phyloP scores from a whole-genome alignment of 2,113 vertebrate species.

The Chionomys nivalis region DNA sequence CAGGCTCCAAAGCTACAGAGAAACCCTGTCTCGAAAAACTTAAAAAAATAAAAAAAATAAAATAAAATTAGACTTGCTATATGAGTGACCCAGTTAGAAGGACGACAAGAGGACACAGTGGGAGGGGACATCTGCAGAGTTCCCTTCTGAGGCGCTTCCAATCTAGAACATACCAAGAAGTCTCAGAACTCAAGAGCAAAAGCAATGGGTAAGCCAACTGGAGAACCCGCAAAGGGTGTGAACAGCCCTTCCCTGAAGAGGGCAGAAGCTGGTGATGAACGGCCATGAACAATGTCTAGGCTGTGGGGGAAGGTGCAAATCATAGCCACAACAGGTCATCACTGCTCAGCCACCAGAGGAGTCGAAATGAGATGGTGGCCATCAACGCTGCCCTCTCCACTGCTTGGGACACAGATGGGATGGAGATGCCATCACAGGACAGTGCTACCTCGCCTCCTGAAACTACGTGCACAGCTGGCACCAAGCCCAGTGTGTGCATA shows the following conservation, averaged over 20 bases:
- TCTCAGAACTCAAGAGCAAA: not conserved
- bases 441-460: not conserved
- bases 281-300: not conserved
- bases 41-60: too few species aligned
- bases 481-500: not conserved
- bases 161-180: not conserved
- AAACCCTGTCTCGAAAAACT: too few species aligned
- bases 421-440: too few species aligned
- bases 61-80: not conserved
- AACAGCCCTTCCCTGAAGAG: not conserved
- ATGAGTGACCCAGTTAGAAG: not conserved
- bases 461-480: not conserved
- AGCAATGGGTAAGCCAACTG: not conserved
- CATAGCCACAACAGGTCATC: too few species aligned
- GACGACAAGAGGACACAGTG: not conserved
- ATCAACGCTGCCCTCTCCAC: not conserved
- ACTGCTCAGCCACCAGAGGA: not conserved
- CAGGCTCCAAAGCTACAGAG: too few species aligned
- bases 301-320: not conserved
- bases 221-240: not conserved
- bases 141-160: not conserved
- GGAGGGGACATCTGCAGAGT: not conserved
- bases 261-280: not conserved
- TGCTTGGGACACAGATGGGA: not conserved
- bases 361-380: not conserved